Evolutionary conservation across 2,888 invertebrate genomes (phyloP).

Genomic region (Calameuta idolon): DNA sequence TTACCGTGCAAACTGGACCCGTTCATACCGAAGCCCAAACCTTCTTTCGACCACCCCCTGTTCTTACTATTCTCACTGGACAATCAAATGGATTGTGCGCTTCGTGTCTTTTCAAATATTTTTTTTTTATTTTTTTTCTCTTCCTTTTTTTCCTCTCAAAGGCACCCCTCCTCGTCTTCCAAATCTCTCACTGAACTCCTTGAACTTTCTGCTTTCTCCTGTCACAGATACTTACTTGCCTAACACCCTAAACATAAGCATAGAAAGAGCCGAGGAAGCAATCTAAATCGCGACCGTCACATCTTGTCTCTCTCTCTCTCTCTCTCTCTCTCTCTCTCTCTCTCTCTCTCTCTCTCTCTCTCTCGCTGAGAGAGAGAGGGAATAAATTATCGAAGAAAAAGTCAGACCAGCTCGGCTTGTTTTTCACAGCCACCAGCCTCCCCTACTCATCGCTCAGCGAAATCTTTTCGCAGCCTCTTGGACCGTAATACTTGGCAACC

Average conservation of each 20-base stretch:
- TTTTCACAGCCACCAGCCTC: neutral
- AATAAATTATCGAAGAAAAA: neutral
- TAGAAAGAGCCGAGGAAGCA: neutral
- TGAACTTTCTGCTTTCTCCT: neutral
- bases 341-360: too few species aligned
- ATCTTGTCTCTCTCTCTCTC: neutral
- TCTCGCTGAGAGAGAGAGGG: too few species aligned
- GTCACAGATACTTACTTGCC: neutral
- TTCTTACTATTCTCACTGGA: neutral
- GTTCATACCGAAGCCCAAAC: neutral
- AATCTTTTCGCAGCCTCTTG: neutral
- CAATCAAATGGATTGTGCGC: neutral
- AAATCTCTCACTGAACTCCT: neutral
- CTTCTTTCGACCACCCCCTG: neutral
- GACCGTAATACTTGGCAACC: neutral
- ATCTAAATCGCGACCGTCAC: neutral
- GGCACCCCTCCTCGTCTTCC: too few species aligned
- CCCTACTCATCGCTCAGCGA: neutral
- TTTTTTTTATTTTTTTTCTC: neutral
- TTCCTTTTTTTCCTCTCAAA: neutral
- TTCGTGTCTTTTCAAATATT: neutral
- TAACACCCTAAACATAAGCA: neutral
- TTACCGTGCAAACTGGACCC: conserved; percentile 18
- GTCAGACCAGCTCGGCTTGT: neutral
- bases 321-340: too few species aligned